Base-by-base conservation (phyloP, 2,113 vertebrate genomes). In the Amphiprion percula region DNA sequence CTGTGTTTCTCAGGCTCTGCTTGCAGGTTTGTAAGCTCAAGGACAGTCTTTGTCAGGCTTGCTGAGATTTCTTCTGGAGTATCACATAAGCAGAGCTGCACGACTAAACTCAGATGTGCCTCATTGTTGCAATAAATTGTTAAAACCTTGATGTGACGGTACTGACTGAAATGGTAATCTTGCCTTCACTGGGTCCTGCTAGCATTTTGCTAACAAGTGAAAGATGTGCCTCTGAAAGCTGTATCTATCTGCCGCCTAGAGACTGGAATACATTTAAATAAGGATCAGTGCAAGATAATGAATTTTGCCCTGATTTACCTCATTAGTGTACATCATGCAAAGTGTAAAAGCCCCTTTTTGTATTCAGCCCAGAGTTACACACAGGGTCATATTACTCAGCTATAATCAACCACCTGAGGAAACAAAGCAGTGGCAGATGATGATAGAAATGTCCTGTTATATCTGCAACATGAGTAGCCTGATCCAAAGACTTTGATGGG, bases 301-400 rank as follows among this genome's bases (percentile, higher is more conserved):
- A 74, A 69, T 80, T 87, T 72, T 64, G 77, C 74, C 60, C 58
- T 61, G 80, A 83, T 80, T 87, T 78, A 69, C 69, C 74, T 88
- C 75, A 77, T 90, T 82, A 86, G 39, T 10, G 8, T 47, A 65
- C 39, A 16, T 58, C 69, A 66, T 71, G 23, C 24, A 67, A 64
- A 49, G 49, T 61, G 41, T 64, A 65, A 81, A 77, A 68, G 21
- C 41, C 28, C 30, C 11, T 50, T 77, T 79, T 77, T 83, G 41
- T 78, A 26, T 83, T 79, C 68, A 62, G 71, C 56, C 10, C n/a
- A 4, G 11, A 82, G 33, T 15, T 33, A 52, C 16, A 52, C 30
- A 30, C 39, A 4, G 61, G 71, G 50, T 80, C 68, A 33, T 7
- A 65, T 78, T 53, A 71, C 65, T 69, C 47, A 46, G 14, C 67